These are phyloP conservation scores for Trichomycterus rosablanca DNA, from an alignment of 2,113 vertebrate species.

Conservation along the genomic window DNA sequence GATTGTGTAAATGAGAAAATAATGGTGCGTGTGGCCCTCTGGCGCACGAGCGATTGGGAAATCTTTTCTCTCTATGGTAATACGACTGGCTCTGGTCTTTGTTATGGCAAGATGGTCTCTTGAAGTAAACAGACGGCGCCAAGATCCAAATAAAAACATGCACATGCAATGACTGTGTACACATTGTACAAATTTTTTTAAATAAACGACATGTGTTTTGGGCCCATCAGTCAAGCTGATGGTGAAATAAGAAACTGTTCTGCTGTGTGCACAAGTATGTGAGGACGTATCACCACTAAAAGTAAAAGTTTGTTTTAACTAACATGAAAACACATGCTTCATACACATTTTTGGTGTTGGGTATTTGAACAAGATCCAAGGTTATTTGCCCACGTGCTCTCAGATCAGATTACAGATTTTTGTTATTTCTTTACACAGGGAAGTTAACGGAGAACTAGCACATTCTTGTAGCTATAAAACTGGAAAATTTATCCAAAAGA, in stretches of 20 bases:
- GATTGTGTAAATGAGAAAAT: neutral
- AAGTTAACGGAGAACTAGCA: no score
- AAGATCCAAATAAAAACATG: neutral
- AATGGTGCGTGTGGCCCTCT: neutral
- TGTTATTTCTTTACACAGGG: no score
- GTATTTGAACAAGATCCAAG: no score
- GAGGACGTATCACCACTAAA: neutral
- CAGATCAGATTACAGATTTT: no score
- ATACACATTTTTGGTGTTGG: no score
- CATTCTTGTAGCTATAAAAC: no score
- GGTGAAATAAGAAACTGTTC: neutral
- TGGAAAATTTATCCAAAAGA: no score
- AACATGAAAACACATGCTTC: neutral
- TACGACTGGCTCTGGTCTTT: neutral
- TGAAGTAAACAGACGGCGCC: conserved; percentile 1
- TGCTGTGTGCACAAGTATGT: neutral
- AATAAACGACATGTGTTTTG: no score
- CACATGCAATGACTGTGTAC: neutral
- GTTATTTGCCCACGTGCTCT: no score
- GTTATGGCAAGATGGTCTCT: neutral
- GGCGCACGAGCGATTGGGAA: neutral
- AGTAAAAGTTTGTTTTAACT: conserved; percentile 15
- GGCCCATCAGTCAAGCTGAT: neutral
- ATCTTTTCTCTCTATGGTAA: conserved; percentile 3
- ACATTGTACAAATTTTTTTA: neutral